These are phyloP conservation scores for Petrocephalus sullivani DNA, from an alignment of 2,797 vertebrate genomes.

Conservation along the genomic window DNA sequence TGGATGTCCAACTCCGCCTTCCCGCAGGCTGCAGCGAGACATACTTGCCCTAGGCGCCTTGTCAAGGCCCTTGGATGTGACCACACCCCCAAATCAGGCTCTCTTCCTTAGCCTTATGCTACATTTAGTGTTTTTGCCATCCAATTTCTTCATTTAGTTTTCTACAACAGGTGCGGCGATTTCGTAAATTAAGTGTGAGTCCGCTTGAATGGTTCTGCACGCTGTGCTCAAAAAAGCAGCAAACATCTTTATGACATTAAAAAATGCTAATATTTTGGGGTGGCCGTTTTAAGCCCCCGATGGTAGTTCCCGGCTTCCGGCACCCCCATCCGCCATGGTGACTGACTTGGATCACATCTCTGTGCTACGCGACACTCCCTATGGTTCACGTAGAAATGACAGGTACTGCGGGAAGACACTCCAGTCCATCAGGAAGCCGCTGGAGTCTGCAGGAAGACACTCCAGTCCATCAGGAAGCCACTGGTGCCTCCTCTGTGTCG, in stretches of 20 bases:
- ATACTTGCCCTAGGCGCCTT: too few species aligned
- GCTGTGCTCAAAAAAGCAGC: not conserved
- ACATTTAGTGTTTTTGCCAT: not conserved
- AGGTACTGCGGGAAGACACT: not conserved
- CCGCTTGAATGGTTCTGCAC: not conserved
- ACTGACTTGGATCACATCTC: not conserved
- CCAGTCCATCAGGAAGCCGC: constrained; percentile 11
- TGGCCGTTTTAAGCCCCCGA: not conserved
- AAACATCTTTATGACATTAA: not conserved
- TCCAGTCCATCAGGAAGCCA: constrained; percentile 18
- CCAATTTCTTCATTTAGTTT: not conserved
- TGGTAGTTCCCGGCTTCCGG: not conserved
- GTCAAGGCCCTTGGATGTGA: too few species aligned
- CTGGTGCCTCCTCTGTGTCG: constrained; percentile 17
- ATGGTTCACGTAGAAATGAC: not conserved
- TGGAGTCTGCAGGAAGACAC: not conserved
- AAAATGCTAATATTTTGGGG: not conserved
- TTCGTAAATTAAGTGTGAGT: not conserved
- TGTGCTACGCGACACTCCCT: not conserved
- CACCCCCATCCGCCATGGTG: not conserved
- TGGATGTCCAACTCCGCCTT: too few species aligned
- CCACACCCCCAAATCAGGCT: too few species aligned
- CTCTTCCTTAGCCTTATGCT: not conserved
- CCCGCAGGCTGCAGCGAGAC: too few species aligned
- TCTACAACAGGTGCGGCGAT: not conserved